Evolutionary conservation across 2,797 vertebrate genomes (phyloP).

Genomic region (Enteromius trimaculatus): DNA sequence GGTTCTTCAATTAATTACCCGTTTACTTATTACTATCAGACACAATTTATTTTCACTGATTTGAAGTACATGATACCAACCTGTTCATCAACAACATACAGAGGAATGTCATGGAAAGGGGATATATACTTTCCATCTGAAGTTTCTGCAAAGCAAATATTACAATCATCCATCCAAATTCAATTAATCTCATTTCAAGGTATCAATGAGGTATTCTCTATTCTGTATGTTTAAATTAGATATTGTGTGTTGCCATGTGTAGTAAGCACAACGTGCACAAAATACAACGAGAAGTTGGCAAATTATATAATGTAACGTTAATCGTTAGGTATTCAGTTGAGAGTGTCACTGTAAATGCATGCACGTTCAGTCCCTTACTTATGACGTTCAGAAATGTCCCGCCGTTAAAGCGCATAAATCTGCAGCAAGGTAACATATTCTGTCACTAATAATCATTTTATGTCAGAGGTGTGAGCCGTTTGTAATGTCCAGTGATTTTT

Average conservation of each 20-base stretch:
- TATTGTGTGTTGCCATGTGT: neutral
- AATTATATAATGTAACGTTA: neutral
- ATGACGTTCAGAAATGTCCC: neutral
- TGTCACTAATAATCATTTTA: neutral
- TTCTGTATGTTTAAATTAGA: neutral
- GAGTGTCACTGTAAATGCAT: neutral
- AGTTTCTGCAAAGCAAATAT: conserved; percentile 77
- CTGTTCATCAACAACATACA: conserved; percentile 78
- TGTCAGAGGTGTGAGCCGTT: neutral
- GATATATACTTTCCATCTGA: conserved; percentile 91
- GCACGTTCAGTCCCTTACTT: neutral
- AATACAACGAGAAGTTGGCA: neutral
- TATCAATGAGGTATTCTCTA: neutral
- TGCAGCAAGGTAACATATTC: neutral
- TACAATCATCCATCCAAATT: neutral
- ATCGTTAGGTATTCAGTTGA: neutral
- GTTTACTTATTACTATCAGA: neutral
- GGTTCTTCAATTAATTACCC: neutral
- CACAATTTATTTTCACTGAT: neutral
- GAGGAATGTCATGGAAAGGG: conserved; percentile 98
- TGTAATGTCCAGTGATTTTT: neutral
- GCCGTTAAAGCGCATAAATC: neutral
- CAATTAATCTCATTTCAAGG: neutral
- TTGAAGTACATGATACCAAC: conserved; percentile 58
- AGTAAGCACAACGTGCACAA: neutral